Percentiles rank a stretch among this genome's conserved stretches.
Evolutionary conservation across 2,113 vertebrate genomes (phyloP).

Genomic region (Condylura cristata): DNA sequence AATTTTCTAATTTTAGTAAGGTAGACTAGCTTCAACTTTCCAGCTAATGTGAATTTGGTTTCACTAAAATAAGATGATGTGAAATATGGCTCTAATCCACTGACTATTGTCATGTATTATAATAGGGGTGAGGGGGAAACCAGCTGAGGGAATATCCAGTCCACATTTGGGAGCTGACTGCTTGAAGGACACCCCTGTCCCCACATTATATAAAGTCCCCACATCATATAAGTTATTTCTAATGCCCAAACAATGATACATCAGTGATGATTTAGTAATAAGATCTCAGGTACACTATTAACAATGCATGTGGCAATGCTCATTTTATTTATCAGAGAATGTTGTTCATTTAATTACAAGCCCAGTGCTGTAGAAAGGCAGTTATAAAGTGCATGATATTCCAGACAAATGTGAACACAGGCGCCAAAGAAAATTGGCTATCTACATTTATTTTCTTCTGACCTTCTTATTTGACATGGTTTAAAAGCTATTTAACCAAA

Average conservation of each 20-base stretch:
- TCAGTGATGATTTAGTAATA: neutral
- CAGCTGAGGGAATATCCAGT: neutral
- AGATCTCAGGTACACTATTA: conserved; percentile 31
- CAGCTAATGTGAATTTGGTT: neutral
- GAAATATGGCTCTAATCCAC: neutral
- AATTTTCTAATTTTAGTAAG: neutral
- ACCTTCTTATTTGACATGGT: neutral
- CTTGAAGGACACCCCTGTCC: neutral
- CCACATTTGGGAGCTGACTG: neutral
- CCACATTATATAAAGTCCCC: neutral
- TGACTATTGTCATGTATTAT: neutral
- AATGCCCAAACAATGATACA: neutral
- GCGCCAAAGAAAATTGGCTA: neutral
- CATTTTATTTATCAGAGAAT: conserved; percentile 25
- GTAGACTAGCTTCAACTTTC: conserved; percentile 1
- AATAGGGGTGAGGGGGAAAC: neutral
- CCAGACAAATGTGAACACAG: neutral
- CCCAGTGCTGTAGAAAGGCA: neutral
- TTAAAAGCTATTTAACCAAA: neutral
- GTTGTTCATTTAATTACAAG: conserved; percentile 44
- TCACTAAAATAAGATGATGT: conserved; percentile 28
- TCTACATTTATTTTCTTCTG: neutral
- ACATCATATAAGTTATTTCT: neutral
- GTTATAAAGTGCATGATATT: neutral
- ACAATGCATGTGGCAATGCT: conserved; percentile 31